Percentiles rank a stretch among this genome's conserved stretches.
Evolutionary conservation across 2,113 vertebrate species (phyloP).

Genomic region (Cyprinus carpio): DNA sequence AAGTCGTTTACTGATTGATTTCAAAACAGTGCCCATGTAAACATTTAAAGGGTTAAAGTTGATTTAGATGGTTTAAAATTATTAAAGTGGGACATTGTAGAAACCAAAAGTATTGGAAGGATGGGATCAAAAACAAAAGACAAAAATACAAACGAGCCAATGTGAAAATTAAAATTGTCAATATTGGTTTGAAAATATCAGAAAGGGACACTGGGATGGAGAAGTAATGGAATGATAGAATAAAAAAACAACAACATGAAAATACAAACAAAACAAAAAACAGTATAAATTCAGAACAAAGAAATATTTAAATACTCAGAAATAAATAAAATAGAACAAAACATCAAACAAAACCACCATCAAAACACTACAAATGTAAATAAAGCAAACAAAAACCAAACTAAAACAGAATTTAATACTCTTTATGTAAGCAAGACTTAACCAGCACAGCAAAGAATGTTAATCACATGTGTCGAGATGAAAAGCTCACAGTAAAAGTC

Average conservation of each 20-base stretch:
- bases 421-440: background rate
- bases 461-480: background rate
- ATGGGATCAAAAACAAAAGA: constrained; percentile 46
- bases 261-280: no score
- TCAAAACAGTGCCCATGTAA: no score
- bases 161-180: no score
- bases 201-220: background rate
- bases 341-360: background rate
- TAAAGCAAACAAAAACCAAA: background rate
- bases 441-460: background rate
- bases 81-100: background rate
- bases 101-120: constrained; percentile 45
- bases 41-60: background rate
- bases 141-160: background rate
- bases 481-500: background rate
- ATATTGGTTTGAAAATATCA: no score
- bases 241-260: background rate
- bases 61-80: background rate
- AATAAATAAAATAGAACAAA: background rate
- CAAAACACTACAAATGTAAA: background rate
- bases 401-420: background rate
- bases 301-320: no score
- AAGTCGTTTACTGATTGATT: background rate
- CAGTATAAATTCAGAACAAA: no score
- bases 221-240: constrained; percentile 52